These are phyloP conservation scores for Seira sanloemensis DNA, from an alignment of 2,888 invertebrate genomes.

Conservation along the genomic window DNA sequence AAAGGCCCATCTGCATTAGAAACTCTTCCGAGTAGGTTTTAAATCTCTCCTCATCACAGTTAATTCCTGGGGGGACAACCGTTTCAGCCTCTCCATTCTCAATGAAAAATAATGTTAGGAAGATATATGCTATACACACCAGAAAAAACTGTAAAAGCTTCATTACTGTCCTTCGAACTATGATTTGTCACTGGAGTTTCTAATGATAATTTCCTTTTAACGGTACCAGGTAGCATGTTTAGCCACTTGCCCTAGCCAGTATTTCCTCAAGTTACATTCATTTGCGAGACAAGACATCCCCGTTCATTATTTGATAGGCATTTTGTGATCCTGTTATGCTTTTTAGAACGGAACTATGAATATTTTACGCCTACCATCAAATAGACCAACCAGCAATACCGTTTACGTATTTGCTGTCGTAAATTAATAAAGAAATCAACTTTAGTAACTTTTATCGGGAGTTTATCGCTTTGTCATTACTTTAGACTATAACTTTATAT, in stretches of 20 bases:
- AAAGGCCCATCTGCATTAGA: constrained; percentile 48
- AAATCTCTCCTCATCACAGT: not conserved
- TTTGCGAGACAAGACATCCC: not conserved
- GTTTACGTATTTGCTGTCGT: too few relatives aligned
- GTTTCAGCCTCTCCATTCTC: not conserved
- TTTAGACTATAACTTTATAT: too few relatives aligned
- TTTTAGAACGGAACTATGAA: too few relatives aligned
- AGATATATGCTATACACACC: not conserved
- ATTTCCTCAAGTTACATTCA: too few relatives aligned
- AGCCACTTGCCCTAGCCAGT: not conserved
- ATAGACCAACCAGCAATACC: too few relatives aligned
- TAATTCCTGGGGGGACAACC: not conserved
- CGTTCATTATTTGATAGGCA: not conserved
- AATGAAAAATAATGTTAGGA: not conserved
- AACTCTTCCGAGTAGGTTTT: constrained; percentile 16
- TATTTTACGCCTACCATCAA: too few relatives aligned
- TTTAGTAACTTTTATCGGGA: too few relatives aligned
- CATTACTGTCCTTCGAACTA: constrained; percentile 13
- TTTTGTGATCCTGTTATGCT: too few relatives aligned
- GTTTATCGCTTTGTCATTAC: too few relatives aligned
- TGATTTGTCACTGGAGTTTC: not conserved
- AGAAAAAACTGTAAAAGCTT: not conserved
- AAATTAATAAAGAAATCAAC: too few relatives aligned
- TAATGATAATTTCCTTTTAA: not conserved
- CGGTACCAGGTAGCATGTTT: not conserved